Evolutionary conservation across 2,888 invertebrate species (phyloP), one percentile per base, ranked within the genome.

Genomic region (Spicauda simplicius): DNA sequence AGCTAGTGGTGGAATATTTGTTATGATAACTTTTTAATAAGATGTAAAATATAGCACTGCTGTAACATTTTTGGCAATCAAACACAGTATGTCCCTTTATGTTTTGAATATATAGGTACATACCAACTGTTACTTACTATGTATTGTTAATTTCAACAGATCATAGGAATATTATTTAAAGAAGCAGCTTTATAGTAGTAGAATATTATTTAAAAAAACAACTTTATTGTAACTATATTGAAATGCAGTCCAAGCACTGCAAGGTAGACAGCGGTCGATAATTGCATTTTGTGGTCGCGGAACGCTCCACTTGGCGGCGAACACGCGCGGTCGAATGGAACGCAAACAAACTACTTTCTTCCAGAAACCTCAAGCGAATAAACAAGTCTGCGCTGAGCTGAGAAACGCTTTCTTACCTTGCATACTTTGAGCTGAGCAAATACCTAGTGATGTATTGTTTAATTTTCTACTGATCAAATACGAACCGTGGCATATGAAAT

Each of bases 221-320:
- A 25, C 25, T 25, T 25, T 25, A 25, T 25, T 4, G 25, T 25
- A 25, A 5, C 25, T 5, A 25, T 25, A 84, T 81, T 72, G 89
- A 87, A 90, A 90, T 91, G 90, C 87, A 85, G 88, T 88, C 82
- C 82, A 75, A 82, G 85, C 87, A 86, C 87, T 84, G 85, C 88
- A 90, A 88, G 76, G 86, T 82, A 86, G 88, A 88, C 88, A 86
- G 83, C 85, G 87, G 84, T 88, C 90, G 86, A 89, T 93, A 91
- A 92, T 91, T 92, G 88, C 90, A 90, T 91, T 91, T 90, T 90
- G 92, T 88, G 92, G 91, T 91, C 83, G 83, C 81, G 77, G 78
- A 80, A 75, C 78, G 84, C 84, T 85, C 85, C 82, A 86, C 88
- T 88, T 83, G 83, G 76, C 76, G 74, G 74, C 79, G 76, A 83